Evolutionary conservation across 2,888 invertebrate genomes (phyloP).

Genomic region (Onchidella celtica): DNA sequence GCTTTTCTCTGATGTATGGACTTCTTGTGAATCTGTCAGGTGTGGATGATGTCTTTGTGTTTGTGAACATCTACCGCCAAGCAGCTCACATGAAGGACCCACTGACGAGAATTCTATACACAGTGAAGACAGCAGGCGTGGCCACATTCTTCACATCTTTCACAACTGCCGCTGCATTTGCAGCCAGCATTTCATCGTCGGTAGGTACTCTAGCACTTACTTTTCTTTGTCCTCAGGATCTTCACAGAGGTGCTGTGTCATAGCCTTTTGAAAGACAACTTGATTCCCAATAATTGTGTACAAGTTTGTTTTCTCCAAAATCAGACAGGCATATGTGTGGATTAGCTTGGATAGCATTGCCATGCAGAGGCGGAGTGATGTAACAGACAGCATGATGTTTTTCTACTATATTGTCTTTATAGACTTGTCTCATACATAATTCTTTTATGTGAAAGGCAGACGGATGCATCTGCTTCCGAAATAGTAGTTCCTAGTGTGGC

Average conservation of each 20-base stretch:
- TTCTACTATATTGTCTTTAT: no score
- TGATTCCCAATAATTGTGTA: not conserved
- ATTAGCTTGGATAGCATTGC: not conserved
- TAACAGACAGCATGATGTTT: no score
- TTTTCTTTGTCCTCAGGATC: no score
- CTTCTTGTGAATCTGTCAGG: no score
- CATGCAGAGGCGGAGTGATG: no score
- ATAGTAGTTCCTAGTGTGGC: no score
- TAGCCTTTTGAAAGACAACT: no score
- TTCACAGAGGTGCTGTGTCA: no score
- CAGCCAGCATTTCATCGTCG: conserved; percentile 75
- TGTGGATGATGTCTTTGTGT: conserved; percentile 78
- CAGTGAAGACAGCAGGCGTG: conserved; percentile 72
- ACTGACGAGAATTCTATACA: conserved; percentile 65
- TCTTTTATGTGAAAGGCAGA: no score
- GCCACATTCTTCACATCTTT: conserved; percentile 78
- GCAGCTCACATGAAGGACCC: conserved; percentile 63
- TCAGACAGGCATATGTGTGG: not conserved
- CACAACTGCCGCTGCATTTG: conserved; percentile 78
- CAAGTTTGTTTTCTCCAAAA: not conserved
- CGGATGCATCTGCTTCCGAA: no score
- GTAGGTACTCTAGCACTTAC: conserved; percentile 59
- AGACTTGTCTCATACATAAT: no score
- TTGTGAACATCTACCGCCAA: conserved; percentile 77
- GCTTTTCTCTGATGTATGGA: no score